These are phyloP conservation scores for Seira sanloemensis DNA, from an alignment of 2,888 invertebrate species.

Conservation along the genomic window DNA sequence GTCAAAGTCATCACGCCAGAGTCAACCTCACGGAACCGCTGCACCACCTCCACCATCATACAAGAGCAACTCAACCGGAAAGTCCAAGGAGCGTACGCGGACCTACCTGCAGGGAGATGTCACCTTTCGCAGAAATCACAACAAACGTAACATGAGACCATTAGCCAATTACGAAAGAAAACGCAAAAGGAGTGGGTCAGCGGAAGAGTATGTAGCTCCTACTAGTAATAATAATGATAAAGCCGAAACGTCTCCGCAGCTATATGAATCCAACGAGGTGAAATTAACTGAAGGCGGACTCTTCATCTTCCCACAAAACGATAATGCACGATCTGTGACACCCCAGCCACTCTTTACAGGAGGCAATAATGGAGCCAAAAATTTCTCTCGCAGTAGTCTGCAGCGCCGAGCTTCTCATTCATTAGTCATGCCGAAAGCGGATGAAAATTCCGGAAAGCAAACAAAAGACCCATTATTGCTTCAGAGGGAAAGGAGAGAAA, in stretches of 20 bases:
- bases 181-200: too few species aligned
- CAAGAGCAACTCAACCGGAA: background rate
- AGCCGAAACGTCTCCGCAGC: too few species aligned
- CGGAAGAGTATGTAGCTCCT: too few species aligned
- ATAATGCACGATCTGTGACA: background rate
- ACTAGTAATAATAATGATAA: too few species aligned
- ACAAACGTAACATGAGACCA: too few species aligned
- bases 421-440: background rate
- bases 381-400: background rate
- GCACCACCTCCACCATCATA: background rate
- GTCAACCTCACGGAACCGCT: background rate
- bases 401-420: background rate
- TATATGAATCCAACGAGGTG: too few species aligned
- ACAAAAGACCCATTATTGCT: background rate
- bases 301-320: background rate
- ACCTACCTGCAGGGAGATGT: too few species aligned
- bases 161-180: too few species aligned
- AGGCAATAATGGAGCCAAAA: background rate
- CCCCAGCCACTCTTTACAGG: background rate
- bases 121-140: too few species aligned
- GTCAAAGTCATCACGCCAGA: conserved; percentile 16
- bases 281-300: background rate
- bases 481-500: background rate
- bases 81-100: background rate
- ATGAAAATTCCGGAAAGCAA: background rate